Percentiles rank a stretch among this genome's conserved stretches.
phyloP scores from a whole-genome alignment of 2,797 vertebrate species.

The Mus minutoides region DNA sequence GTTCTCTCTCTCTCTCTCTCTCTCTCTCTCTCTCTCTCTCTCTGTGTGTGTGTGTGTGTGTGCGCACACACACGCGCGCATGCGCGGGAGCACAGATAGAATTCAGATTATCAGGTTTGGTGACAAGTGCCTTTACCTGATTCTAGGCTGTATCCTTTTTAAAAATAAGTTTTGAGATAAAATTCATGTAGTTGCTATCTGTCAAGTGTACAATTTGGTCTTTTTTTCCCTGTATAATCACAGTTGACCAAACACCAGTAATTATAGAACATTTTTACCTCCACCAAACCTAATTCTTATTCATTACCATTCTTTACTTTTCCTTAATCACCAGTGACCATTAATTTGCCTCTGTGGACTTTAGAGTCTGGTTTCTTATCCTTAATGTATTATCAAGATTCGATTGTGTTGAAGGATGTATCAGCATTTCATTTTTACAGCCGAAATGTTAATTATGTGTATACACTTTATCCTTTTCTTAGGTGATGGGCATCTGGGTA shows the following conservation, averaged over 20 bases:
- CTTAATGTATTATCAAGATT: background rate
- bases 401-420: background rate
- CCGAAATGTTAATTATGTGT: background rate
- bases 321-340: background rate
- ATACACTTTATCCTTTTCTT: background rate
- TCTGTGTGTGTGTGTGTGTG: background rate
- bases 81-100: too few species aligned
- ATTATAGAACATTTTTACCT: background rate
- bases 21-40: too few species aligned
- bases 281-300: background rate
- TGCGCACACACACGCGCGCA: rapidly evolving
- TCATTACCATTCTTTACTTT: background rate
- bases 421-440: background rate
- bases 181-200: background rate
- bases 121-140: background rate
- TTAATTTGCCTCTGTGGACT: background rate
- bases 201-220: background rate
- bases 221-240: background rate
- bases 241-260: background rate
- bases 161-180: background rate
- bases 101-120: background rate
- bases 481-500: background rate
- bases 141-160: background rate
- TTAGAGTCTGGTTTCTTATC: background rate
- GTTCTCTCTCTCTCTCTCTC: too few species aligned